Evolutionary conservation across 2,888 invertebrate genomes (phyloP).

Genomic region (Drosophila paranaensis): DNA sequence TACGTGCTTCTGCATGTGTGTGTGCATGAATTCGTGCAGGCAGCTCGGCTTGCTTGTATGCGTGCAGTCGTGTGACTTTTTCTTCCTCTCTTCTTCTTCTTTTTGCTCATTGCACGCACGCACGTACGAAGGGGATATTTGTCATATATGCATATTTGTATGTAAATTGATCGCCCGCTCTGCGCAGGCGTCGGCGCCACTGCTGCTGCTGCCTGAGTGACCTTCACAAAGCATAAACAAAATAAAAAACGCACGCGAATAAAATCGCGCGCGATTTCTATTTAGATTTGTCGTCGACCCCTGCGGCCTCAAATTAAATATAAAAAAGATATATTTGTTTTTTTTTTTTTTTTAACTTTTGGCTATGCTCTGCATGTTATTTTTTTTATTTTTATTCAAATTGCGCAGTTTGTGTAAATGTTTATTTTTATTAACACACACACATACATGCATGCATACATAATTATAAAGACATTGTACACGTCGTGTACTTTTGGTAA

Average conservation of each 20-base stretch:
- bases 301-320: slow-evolving; percentile 31
- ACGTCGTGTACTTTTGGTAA: slow-evolving; percentile 53
- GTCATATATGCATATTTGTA: slow-evolving; percentile 12
- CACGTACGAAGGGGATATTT: slow-evolving; percentile 44
- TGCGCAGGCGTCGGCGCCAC: slow-evolving; percentile 18
- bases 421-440: slow-evolving; percentile 56
- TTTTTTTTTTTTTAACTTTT: slow-evolving; percentile 23
- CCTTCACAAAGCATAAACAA: slow-evolving; percentile 41
- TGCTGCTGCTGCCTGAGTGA: slow-evolving; percentile 31
- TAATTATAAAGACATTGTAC: slow-evolving; percentile 47
- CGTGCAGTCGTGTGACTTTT: slow-evolving; percentile 13
- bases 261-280: slow-evolving; percentile 46
- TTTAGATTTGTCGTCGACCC: slow-evolving; percentile 57
- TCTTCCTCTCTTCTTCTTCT: slow-evolving; percentile 10
- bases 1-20: background rate
- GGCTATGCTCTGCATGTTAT: slow-evolving; percentile 41
- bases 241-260: slow-evolving; percentile 40
- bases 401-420: slow-evolving; percentile 52
- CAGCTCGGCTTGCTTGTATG: background rate
- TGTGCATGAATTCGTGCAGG: background rate
- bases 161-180: slow-evolving; percentile 33
- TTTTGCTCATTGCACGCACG: slow-evolving; percentile 42
- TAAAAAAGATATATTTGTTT: slow-evolving; percentile 6
- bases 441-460: slow-evolving; percentile 25
- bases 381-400: slow-evolving; percentile 41